phyloP scores from a whole-genome alignment of 2,888 invertebrate genomes.

The Buathra laborator region DNA sequence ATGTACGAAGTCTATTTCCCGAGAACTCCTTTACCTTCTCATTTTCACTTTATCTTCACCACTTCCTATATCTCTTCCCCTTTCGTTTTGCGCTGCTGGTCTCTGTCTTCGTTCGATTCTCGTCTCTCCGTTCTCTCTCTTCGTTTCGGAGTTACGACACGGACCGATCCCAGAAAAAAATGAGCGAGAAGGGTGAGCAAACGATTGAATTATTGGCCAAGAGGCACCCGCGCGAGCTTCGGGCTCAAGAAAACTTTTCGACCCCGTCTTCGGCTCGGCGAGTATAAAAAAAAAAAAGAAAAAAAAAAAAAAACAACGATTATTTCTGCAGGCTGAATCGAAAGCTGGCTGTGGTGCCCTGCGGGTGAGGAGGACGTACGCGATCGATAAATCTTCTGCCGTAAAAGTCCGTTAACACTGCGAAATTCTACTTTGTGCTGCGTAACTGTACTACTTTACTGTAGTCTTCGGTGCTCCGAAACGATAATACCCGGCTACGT shows the following conservation, averaged over 20 bases:
- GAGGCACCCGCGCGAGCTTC: conserved; percentile 48
- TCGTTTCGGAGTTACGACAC: conserved; percentile 67
- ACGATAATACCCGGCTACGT: not conserved
- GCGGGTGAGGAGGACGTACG: conserved; percentile 42
- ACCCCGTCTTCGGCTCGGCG: conserved; percentile 36
- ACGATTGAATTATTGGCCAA: conserved; percentile 74
- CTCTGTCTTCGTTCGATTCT: conserved; percentile 3
- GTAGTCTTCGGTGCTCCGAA: not conserved
- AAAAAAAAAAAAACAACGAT: conserved; percentile 63
- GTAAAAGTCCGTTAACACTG: conserved; percentile 35
- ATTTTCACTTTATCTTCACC: conserved; percentile 49
- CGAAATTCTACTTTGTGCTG: not conserved
- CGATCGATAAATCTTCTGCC: conserved; percentile 54
- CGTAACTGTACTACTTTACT: not conserved
- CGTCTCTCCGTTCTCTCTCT: conserved; percentile 15
- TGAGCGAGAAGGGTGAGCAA: conserved; percentile 58
- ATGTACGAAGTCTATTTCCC: conserved; percentile 68
- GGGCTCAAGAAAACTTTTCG: conserved; percentile 69
- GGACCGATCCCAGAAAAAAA: conserved; percentile 52
- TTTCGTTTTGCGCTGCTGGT: conserved; percentile 9
- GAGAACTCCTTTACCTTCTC: conserved; percentile 36
- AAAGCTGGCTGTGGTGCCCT: conserved; percentile 54
- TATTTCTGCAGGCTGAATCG: conserved; percentile 63
- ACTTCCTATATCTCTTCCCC: conserved; percentile 20
- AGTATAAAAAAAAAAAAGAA: conserved; percentile 38